phyloP scores from a whole-genome alignment of 2,888 invertebrate species.

The Pollenia angustigena region DNA sequence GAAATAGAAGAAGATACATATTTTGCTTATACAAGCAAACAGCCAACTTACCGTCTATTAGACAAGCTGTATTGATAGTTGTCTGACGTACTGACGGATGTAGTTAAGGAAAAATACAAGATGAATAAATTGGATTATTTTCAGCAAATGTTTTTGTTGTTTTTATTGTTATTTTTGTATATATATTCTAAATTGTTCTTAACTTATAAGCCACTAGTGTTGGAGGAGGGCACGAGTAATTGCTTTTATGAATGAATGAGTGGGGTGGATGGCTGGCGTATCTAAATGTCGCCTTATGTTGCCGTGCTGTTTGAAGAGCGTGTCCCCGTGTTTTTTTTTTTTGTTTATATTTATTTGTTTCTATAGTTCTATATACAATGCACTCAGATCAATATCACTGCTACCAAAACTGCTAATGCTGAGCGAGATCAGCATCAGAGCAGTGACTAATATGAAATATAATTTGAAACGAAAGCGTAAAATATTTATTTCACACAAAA shows the following conservation, averaged over 20 bases:
- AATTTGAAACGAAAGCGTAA: conserved; percentile 52
- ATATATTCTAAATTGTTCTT: conserved; percentile 1
- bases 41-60: not conserved
- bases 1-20: not conserved
- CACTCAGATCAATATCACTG: conserved; percentile 61
- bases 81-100: conserved; percentile 12
- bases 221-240: conserved; percentile 60
- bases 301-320: conserved; percentile 9
- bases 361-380: conserved; percentile 2
- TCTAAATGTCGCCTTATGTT: conserved; percentile 56
- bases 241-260: conserved; percentile 59
- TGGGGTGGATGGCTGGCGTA: conserved; percentile 41
- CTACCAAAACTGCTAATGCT: not conserved
- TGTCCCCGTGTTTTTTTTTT: conserved; percentile 33
- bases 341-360: conserved; percentile 30
- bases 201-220: not conserved
- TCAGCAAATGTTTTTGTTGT: conserved; percentile 70
- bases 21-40: not conserved
- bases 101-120: conserved; percentile 45
- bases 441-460: conserved; percentile 67
- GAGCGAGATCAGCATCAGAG: not conserved
- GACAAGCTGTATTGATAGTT: not conserved
- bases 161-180: conserved; percentile 15
- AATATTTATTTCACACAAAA: conserved; percentile 60
- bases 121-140: conserved; percentile 73